Evolutionary conservation across 2,113 vertebrate species (phyloP), one percentile per base, ranked within the genome.

Genomic region (Chroicocephalus ridibundus): DNA sequence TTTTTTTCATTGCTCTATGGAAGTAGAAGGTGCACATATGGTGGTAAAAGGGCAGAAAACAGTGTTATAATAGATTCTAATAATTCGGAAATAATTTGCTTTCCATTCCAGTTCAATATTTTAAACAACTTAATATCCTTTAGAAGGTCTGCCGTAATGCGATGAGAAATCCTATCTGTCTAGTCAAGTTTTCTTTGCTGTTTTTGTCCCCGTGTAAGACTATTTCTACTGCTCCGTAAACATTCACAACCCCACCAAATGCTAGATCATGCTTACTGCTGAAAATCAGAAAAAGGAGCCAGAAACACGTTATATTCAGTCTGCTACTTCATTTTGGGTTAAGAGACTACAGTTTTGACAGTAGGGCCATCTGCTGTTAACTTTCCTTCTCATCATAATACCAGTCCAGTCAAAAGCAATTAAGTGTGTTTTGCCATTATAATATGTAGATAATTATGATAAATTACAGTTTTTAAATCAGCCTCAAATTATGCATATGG

Each of bases 391-490:
- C 95, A 94, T 98, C 97, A 95, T 95, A 95, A 97, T 97, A 98
- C 90, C 91, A 97, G 97, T 95, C 97, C 97, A 98, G 97, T 98
- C 98, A 98, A 97, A 98, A 98, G 97, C 97, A 98, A 98, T 98
- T 98, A 98, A 98, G 97, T 60, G 42, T 98, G 96, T 98, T 98
- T 98, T 98, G 94, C 96, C 97, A 98, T 97, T 97, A 97, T 98
- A 98, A 98, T 97, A 98, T 92, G 96, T 68, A 98, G 98, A 98
- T 98, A 98, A 98, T 98, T 98, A 98, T 98, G 98, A 98, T 98
- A 97, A 98, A 98, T 98, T 98, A 98, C 97, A 96, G 96, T 93
- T 97, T 98, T 98, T 94, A 98, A 97, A 98, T 97, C 96, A 97
- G 82, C 58, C 94, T 96, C 94, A 94, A 97, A 98, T 98, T 98